Evolutionary conservation across 2,888 invertebrate genomes (phyloP).

Genomic region (Crepidodera aurea): DNA sequence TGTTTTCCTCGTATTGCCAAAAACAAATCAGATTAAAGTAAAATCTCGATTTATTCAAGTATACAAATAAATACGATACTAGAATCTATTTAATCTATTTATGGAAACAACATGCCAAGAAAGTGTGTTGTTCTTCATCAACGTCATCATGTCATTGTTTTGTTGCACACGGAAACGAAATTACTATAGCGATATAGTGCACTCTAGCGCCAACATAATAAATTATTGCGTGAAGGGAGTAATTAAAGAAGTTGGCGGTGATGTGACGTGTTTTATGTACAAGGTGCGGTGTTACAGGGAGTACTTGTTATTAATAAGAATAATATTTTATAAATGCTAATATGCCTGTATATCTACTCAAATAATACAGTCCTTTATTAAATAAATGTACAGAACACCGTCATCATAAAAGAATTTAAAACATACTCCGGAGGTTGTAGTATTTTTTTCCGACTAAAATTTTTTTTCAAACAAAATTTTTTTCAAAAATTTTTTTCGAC

Average conservation of each 20-base stretch:
- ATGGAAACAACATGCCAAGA: background rate
- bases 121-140: slow-evolving; percentile 12
- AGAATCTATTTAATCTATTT: background rate
- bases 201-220: background rate
- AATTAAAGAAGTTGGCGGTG: slow-evolving; percentile 1
- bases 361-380: no score
- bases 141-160: slow-evolving; percentile 3
- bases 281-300: background rate
- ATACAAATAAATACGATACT: background rate
- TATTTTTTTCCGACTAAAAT: no score
- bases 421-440: no score
- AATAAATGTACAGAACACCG: no score
- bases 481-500: no score
- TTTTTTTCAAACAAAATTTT: no score
- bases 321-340: no score
- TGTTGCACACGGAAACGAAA: background rate
- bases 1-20: no score
- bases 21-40: background rate
- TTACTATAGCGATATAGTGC: background rate
- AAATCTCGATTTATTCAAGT: background rate
- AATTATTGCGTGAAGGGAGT: slow-evolving; percentile 1
- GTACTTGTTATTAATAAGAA: background rate
- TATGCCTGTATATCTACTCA: no score
- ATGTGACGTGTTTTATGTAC: background rate
- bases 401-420: no score